Base-by-base conservation (phyloP, 2,113 vertebrate genomes). In the Forbesichthys agassizii region DNA sequence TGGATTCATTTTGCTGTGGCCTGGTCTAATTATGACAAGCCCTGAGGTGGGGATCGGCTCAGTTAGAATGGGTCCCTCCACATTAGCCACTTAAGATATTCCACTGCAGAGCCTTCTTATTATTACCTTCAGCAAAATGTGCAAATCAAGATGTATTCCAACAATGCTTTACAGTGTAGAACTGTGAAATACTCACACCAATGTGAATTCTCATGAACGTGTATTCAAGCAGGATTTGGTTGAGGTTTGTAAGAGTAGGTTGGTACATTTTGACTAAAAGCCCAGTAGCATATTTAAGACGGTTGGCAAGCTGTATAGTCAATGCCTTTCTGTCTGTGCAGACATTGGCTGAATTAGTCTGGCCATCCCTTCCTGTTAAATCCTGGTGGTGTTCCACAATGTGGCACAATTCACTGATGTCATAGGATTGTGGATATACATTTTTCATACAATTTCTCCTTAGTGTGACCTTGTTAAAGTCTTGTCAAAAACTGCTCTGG, bases 61-160 rank as follows among this genome's bases (percentile, higher is more conserved):
- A 83, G 86, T 90, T 90, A 91, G 88, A 66, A 77, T 48, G 73
- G 75, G 79, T 74, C 81, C 89, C 82, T 73, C 36, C 36, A 81
- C 84, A 84, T 85, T 80, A 84, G 79, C 85, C 85, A 83, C 82
- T 75, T 61, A 63, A 66, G 77, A 75, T 82, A 63, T 49, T 78
- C 74, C 83, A 57, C 62, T 56, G 61, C 33, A 72, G 59, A 67
- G 48, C 57, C 12, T 58, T 47, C 59, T 57, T 48, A 75, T 14
- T 58, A 47, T 62, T 51, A 48, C 16, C 18, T 5, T 14, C 61
- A n/a, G 48, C 61, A 51, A 11, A 49, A 46, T 27, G 47, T 27
- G 33, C 11, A 13, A 75, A 11, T 27, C 27, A 27, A 27, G 27
- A 27, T 27, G 27, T 27, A 27, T 27, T 27, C 27, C 27, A 27